Percentiles rank a stretch among this genome's conserved stretches.
phyloP scores from a whole-genome alignment of 2,113 vertebrate species.

The Rhagologus leucostigma region DNA sequence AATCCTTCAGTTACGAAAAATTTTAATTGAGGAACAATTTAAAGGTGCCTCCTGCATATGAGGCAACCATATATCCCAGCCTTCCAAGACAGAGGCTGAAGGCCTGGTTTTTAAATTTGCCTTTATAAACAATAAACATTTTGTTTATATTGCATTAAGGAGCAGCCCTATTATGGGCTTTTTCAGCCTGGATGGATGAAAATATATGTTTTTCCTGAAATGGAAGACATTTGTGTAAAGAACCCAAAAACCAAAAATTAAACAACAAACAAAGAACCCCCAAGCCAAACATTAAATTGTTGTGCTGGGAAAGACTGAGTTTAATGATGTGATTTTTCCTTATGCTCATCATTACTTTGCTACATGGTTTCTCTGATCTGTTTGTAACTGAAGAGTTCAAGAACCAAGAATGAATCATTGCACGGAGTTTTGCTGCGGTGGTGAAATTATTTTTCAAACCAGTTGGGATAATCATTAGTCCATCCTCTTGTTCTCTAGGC shows the following conservation, averaged over 20 bases:
- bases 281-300: background rate
- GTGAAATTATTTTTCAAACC: background rate
- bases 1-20: background rate
- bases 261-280: background rate
- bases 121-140: background rate
- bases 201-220: background rate
- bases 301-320: background rate
- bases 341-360: background rate
- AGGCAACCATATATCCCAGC: background rate
- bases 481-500: background rate
- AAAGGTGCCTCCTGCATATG: background rate
- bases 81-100: background rate
- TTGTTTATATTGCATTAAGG: background rate
- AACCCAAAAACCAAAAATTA: accelerated
- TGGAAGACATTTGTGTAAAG: background rate
- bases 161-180: background rate
- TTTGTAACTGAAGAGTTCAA: background rate
- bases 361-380: accelerated
- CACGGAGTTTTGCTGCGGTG: background rate
- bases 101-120: background rate
- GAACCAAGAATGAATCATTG: background rate
- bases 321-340: background rate
- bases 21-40: background rate
- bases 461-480: background rate
- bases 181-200: background rate